Percentiles rank a stretch among this genome's conserved stretches.
phyloP scores from a whole-genome alignment of 2,797 vertebrate species.

The Hydrolagus colliei region DNA sequence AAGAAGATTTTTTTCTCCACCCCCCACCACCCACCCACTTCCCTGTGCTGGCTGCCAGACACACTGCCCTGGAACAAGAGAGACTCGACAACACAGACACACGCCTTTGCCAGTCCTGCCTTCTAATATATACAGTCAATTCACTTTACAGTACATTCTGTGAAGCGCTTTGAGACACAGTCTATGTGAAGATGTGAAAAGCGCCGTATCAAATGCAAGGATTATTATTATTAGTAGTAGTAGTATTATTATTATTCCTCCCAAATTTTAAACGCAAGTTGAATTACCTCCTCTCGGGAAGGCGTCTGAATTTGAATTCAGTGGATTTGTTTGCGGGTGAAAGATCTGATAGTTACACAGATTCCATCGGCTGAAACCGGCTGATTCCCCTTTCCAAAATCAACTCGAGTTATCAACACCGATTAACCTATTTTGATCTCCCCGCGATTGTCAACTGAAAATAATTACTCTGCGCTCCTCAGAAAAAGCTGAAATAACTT shows the following conservation, averaged over 20 bases:
- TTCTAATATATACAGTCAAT: background rate
- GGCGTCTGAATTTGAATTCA: background rate
- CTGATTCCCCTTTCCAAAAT: background rate
- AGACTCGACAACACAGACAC: background rate
- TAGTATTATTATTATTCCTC: background rate
- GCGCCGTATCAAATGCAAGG: too few species aligned
- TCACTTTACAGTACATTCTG: too few species aligned
- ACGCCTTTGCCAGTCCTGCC: background rate
- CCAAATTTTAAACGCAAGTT: background rate
- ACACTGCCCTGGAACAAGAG: background rate
- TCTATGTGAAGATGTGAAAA: too few species aligned
- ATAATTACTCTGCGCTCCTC: conserved; percentile 61
- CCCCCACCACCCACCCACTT: background rate
- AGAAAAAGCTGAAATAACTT: conserved; percentile 70
- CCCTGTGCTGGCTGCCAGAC: background rate
- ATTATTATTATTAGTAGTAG: too few species aligned
- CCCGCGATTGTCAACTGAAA: conserved; percentile 58
- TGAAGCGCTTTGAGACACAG: too few species aligned
- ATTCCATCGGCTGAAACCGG: background rate
- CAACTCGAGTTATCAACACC: conserved; percentile 48
- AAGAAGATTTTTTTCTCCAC: background rate
- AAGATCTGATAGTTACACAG: background rate
- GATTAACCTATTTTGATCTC: conserved; percentile 74
- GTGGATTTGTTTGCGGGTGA: background rate
- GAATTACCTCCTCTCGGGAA: background rate